These are phyloP conservation scores for Callipepla squamata DNA, from an alignment of 2,113 vertebrate genomes.

Conservation along the genomic window DNA sequence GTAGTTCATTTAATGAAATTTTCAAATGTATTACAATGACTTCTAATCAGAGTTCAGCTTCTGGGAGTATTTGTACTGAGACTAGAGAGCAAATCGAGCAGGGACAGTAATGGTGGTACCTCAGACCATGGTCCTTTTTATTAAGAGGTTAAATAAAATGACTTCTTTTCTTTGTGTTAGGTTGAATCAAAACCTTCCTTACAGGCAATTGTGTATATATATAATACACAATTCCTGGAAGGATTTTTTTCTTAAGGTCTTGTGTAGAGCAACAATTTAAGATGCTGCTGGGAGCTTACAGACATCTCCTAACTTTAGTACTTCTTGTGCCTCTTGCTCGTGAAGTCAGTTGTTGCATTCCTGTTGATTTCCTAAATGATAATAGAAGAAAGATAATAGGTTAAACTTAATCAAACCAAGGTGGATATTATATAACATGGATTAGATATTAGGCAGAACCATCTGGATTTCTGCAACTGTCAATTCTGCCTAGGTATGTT, in stretches of 20 bases:
- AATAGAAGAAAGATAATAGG: not conserved
- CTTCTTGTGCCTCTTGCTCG: not conserved
- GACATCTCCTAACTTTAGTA: not conserved
- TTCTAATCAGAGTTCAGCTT: slow-evolving; percentile 6
- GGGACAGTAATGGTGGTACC: not conserved
- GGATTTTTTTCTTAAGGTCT: not conserved
- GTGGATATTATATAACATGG: not conserved
- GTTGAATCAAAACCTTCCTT: not conserved
- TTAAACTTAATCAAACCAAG: not conserved
- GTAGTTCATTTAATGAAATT: not conserved
- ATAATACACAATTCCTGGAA: not conserved
- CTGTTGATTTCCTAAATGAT: not conserved
- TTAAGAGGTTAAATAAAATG: not conserved
- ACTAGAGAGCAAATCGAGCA: not conserved
- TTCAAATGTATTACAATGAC: slow-evolving; percentile 7
- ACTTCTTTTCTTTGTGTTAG: slow-evolving; percentile 1
- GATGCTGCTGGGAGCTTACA: not conserved
- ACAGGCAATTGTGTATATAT: not conserved
- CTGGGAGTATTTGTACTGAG: not conserved
- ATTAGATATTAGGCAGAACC: not conserved
- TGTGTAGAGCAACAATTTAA: not conserved
- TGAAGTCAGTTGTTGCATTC: not conserved
- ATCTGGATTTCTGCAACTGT: not conserved
- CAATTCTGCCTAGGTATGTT: not conserved
- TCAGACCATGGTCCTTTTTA: not conserved